These are phyloP conservation scores for Microctonus aethiopoides DNA, from an alignment of 2,888 invertebrate genomes.

Conservation along the genomic window DNA sequence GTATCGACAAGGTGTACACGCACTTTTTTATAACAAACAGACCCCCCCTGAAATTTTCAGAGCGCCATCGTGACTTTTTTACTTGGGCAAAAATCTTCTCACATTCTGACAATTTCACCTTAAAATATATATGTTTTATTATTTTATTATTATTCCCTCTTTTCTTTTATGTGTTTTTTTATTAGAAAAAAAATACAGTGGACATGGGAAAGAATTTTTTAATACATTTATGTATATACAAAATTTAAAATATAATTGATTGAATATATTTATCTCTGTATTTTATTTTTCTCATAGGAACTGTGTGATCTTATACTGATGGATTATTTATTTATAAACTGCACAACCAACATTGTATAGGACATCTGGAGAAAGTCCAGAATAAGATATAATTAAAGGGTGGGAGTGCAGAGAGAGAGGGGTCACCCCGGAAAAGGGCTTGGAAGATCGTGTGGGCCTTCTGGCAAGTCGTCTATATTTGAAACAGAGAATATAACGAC, in stretches of 20 bases:
- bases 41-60: constrained; percentile 23
- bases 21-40: constrained; percentile 17
- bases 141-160: neutral
- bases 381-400: neutral
- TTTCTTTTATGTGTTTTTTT: neutral
- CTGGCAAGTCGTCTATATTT: neutral
- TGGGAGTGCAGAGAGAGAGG: neutral
- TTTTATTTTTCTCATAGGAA: neutral
- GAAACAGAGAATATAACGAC: too few relatives aligned
- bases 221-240: too few relatives aligned
- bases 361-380: constrained; percentile 21
- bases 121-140: neutral
- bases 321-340: constrained; percentile 19
- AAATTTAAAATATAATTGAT: neutral
- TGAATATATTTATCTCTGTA: too few relatives aligned
- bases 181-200: neutral
- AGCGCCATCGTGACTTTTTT: neutral
- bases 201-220: neutral
- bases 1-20: constrained; percentile 12
- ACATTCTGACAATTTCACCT: neutral
- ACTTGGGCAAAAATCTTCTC: constrained; percentile 23
- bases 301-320: neutral
- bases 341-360: neutral
- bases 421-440: constrained; percentile 21
- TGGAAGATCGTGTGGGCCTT: constrained; percentile 2